These are phyloP conservation scores for Peromyscus polionotus DNA, from an alignment of 2,113 vertebrate species.

Conservation along the genomic window DNA sequence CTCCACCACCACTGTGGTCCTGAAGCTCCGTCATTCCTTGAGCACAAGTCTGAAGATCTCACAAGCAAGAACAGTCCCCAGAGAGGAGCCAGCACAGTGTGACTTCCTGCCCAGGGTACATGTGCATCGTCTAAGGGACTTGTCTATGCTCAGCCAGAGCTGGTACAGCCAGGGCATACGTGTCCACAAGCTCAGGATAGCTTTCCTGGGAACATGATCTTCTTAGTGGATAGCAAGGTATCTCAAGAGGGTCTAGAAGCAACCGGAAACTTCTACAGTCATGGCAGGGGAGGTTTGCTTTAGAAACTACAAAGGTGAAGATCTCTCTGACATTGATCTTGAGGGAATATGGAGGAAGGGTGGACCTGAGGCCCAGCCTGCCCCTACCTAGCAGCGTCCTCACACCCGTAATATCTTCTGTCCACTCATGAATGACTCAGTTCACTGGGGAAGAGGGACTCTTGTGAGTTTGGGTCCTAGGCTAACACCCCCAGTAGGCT, in stretches of 20 bases:
- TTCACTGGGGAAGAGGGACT: not conserved
- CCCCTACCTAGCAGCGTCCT: not conserved
- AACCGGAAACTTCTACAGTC: not conserved
- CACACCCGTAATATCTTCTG: not conserved
- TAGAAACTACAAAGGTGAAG: not conserved
- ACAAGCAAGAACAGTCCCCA: not conserved
- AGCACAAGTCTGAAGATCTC: not conserved
- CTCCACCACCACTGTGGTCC: not conserved
- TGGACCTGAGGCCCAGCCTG: not conserved
- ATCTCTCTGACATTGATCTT: too few relatives aligned
- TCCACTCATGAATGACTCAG: not conserved
- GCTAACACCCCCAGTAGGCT: fast-evolving
- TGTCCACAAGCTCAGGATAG: fast-evolving
- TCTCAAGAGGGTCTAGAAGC: not conserved
- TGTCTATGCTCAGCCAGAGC: not conserved
- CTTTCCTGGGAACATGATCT: not conserved
- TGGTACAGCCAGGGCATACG: not conserved
- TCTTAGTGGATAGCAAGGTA: not conserved
- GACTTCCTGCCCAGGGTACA: not conserved
- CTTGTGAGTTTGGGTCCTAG: not conserved
- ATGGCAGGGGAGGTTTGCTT: not conserved
- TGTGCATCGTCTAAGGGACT: not conserved
- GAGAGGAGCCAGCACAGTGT: not conserved
- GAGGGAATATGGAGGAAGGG: fast-evolving
- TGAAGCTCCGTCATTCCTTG: not conserved